These are phyloP conservation scores for Rhinella marina DNA, from an alignment of 2,797 vertebrate genomes.

Conservation along the genomic window DNA sequence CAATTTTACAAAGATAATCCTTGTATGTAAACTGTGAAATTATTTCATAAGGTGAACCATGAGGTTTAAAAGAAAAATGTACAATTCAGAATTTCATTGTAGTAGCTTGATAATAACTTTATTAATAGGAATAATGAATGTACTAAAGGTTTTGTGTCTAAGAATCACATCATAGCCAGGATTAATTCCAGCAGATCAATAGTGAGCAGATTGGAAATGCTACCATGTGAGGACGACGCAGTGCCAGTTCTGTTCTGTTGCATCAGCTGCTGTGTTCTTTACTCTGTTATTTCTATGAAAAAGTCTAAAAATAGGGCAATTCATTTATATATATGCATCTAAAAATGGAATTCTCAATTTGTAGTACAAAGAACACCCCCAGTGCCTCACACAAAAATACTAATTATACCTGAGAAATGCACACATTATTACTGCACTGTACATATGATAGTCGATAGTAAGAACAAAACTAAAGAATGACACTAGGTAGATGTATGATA, in stretches of 20 bases:
- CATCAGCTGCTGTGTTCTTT: background rate
- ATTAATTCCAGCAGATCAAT: conserved; percentile 29
- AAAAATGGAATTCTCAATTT: background rate
- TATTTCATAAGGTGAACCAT: background rate
- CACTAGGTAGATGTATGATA: background rate
- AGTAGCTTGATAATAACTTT: background rate
- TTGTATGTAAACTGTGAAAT: background rate
- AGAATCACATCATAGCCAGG: background rate
- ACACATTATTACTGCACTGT: background rate
- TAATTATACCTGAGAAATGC: background rate
- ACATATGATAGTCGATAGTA: background rate
- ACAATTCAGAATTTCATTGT: background rate
- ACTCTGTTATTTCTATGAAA: background rate
- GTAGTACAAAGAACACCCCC: background rate
- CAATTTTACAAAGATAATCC: no score
- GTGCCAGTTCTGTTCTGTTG: background rate
- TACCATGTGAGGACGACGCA: background rate
- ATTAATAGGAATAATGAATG: background rate
- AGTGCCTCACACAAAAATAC: background rate
- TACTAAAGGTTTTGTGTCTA: background rate
- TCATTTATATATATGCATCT: background rate
- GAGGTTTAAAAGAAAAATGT: background rate
- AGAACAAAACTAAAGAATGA: background rate
- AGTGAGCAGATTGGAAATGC: conserved; percentile 7
- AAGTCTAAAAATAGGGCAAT: background rate